Evolutionary conservation across 2,888 invertebrate species (phyloP), one percentile per base, ranked within the genome.

Genomic region (Mongoloraphidia duomilia): DNA sequence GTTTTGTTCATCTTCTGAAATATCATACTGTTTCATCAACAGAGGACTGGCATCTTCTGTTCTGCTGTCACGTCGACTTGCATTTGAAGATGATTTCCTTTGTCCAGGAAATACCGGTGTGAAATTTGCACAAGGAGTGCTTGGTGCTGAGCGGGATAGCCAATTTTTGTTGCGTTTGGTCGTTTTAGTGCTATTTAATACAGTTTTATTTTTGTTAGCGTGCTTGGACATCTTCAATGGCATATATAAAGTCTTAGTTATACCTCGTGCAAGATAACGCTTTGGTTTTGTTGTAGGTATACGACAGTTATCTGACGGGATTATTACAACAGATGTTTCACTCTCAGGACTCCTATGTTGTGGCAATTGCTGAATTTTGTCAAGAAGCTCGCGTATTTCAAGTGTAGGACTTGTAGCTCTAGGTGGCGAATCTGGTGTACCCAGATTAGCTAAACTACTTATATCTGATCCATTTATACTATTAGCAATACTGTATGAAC

Each of bases 391-490:
- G 46, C 79, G 74, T 54, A 84, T 80, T 61, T 82, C 82, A 55
- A 80, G 74, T 10, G 85, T 86, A 6, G 88, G 88, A 61, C 85
- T 86, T n/a, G 86, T 88, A 3, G 86, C 84, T 57, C 81, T 77
- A 0, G 87, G 87, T 0, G 88, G 87, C 1, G 88, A 87, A 55
- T 76, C 77, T 34, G 80, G 80, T 8, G 80, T 79, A 44, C 78
- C 80, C 51, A 75, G 63, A 60, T 81, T 81, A 8, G 78, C 77
- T 56, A 82, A 65, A 63, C 82, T 82, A 60, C 82, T 82, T 50
- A 82, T 77, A 58, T 79, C 80, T n/a, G 80, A 80, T 47, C 77
- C 73, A 39, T 65, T 66, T 58, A 67, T 67, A 52, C 66, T 67
- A 56, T 66, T 68, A 6, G 66, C 64, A 12, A 66, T 64, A 44